Percentiles rank a stretch among this genome's conserved stretches.
These are phyloP conservation scores for Rhinichthys klamathensis DNA, from an alignment of 2,113 vertebrate genomes.

Conservation along the genomic window DNA sequence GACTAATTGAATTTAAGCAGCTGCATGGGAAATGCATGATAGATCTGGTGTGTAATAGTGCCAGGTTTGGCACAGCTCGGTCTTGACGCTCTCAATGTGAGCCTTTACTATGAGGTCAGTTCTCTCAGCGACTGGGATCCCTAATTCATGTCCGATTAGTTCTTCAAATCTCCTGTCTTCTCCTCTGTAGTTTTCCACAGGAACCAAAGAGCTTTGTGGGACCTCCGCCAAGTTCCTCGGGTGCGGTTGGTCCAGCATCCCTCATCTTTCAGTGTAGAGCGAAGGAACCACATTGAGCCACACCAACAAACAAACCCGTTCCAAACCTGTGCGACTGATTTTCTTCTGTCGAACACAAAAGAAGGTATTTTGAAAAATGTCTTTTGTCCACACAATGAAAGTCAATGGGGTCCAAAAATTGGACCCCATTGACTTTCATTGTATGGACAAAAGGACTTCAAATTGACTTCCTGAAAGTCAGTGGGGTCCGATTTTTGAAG, in stretches of 20 bases:
- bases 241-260: not conserved
- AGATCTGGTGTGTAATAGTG: not conserved
- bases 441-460: too few species aligned
- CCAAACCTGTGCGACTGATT: not conserved
- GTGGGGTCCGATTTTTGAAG: too few species aligned
- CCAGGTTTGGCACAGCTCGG: not conserved
- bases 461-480: too few species aligned
- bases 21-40: not conserved
- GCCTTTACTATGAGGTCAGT: slow-evolving; percentile 30
- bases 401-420: not conserved
- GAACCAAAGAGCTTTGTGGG: slow-evolving; percentile 52
- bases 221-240: slow-evolving; percentile 34
- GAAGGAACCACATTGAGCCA: not conserved
- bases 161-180: slow-evolving; percentile 42
- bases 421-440: too few species aligned
- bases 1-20: not conserved
- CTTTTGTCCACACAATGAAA: not conserved
- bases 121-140: slow-evolving; percentile 25
- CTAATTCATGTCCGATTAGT: slow-evolving; percentile 48
- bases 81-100: not conserved
- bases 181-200: slow-evolving; percentile 43
- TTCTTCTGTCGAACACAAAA: too few species aligned
- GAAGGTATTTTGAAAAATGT: not conserved
- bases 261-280: not conserved
- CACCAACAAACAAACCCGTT: not conserved